Conservation (phyloP, 2,888 invertebrate genomes). For the Itoplectis maculator region DNA sequence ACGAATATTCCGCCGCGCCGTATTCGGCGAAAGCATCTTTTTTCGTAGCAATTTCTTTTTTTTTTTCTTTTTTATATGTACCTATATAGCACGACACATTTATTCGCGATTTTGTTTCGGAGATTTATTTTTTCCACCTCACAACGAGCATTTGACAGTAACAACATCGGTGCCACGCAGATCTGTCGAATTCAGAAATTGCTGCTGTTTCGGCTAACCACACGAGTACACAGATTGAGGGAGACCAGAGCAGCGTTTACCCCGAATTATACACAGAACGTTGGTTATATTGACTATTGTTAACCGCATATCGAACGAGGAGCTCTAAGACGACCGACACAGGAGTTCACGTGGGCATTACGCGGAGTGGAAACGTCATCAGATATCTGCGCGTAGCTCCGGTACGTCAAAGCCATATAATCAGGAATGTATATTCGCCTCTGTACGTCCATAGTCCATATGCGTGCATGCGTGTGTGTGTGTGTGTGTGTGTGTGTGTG, state of each 20-base stretch:
- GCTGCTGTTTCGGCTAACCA: neutral
- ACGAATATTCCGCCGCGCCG: neutral
- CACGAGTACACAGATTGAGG: neutral
- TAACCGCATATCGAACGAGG: slow-evolving; percentile 18
- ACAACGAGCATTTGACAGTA: neutral
- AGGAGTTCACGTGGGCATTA: neutral
- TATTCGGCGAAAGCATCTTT: neutral
- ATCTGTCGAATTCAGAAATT: neutral
- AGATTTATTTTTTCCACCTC: neutral
- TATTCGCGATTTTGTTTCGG: neutral
- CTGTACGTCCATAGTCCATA: neutral
- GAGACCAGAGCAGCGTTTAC: neutral
- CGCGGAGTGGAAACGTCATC: slow-evolving; percentile 12
- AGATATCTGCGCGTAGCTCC: neutral
- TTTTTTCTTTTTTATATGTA: neutral
- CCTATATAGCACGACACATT: too few species aligned
- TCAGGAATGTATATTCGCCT: neutral
- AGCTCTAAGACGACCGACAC: neutral
- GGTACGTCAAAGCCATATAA: slow-evolving; percentile 10
- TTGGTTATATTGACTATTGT: slow-evolving; percentile 1
- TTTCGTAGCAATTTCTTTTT: neutral
- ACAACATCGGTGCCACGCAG: neutral
- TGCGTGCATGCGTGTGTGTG: too few species aligned
- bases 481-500: too few species aligned
- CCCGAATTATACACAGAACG: slow-evolving; percentile 2